Base-by-base conservation (phyloP, 2,113 vertebrate species). In the Gasterosteus aculeatus region DNA sequence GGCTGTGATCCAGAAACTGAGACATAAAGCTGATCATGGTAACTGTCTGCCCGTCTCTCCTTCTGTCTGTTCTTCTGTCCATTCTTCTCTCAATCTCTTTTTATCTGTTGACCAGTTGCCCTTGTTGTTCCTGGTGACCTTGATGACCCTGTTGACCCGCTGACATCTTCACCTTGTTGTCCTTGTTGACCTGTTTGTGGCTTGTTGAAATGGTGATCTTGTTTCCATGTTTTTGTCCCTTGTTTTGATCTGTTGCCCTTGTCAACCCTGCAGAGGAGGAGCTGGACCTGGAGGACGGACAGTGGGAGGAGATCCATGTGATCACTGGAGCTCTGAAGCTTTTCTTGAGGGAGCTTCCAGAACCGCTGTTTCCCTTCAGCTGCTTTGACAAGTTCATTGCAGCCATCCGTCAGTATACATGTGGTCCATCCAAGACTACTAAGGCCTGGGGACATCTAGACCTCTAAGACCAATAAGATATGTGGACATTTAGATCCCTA, bases 281-380 rank as follows among this genome's bases (percentile, higher is more conserved):
- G n/a, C 87, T 98, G 80, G 95, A 97, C 89, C 91, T 99, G 90
- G 96, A 98, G 1, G 96, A 97, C 0, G 96, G 97, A 1, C 95
- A 94, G 82, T 98, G 97, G 96, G 96, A 97, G 80, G 97, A 99
- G 75, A 93, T 99, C 65, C 97, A 99, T 0, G 97, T 99, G 0
- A 93, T 99, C 91, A 95, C 97, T 0, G 97, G 97, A 2, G 97
- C 97, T 0, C 90, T 99, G 77, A 99, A 98, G 75, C 95, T 99
- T 1, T 98, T 99, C 93, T 94, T 98, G 51, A 80, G 97, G 0
- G 97, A 98, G 82, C 94, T 98, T 67, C 95, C 95, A 0, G 97
- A 99, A 79, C 97, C 97, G 0, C 94, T 98, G 0, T 92, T 98
- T 69, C 97, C 97, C 19, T 98, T 94, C 94, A 92, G 94, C 61